These are phyloP conservation scores for Amorpha juglandis DNA, from an alignment of 2,888 invertebrate species.

Conservation along the genomic window DNA sequence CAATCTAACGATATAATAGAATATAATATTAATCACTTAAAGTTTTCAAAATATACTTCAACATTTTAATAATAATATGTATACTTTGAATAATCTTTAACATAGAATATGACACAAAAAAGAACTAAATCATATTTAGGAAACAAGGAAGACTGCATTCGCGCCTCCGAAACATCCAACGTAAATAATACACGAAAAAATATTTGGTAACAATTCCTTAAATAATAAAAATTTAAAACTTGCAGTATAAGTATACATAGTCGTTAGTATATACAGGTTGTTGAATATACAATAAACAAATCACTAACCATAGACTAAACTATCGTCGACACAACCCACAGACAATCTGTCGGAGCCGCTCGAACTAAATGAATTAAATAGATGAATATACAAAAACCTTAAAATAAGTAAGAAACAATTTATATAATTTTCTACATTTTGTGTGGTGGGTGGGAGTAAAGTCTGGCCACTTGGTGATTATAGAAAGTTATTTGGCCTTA, in stretches of 20 bases:
- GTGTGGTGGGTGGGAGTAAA: slow-evolving; percentile 75
- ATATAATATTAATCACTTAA: background rate
- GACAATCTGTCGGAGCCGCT: slow-evolving; percentile 33
- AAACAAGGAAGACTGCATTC: background rate
- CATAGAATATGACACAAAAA: background rate
- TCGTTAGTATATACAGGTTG: slow-evolving; percentile 41
- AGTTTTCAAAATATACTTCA: background rate
- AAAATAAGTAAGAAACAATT: slow-evolving; percentile 59
- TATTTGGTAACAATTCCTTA: slow-evolving; percentile 84
- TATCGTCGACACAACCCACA: slow-evolving; percentile 47
- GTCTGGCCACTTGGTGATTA: slow-evolving; percentile 68
- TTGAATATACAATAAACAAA: slow-evolving; percentile 39
- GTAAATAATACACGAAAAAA: slow-evolving; percentile 67
- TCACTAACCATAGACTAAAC: slow-evolving; percentile 72
- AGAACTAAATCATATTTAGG: background rate
- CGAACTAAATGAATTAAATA: slow-evolving; percentile 41
- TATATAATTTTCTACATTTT: slow-evolving; percentile 69
- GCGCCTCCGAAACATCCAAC: slow-evolving; percentile 25
- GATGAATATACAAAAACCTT: slow-evolving; percentile 58
- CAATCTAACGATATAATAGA: background rate
- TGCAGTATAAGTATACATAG: slow-evolving; percentile 44
- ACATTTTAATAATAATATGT: background rate
- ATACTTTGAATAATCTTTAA: background rate
- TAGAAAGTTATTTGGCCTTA: slow-evolving; percentile 48
- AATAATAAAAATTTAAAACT: slow-evolving; percentile 43